phyloP scores from a whole-genome alignment of 2,888 invertebrate species.

The Panzeria rudis region DNA sequence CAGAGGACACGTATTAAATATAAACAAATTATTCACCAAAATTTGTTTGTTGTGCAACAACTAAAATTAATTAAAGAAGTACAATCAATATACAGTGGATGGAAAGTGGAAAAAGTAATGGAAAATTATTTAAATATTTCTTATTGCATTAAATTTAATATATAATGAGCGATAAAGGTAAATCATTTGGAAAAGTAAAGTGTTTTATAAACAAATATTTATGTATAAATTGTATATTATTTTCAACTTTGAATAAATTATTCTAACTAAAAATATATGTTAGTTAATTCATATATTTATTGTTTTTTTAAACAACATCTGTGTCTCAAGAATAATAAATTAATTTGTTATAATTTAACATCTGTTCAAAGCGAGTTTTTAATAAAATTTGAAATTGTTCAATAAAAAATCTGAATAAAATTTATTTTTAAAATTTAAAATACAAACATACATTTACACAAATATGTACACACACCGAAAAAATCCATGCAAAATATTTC shows the following conservation, averaged over 20 bases:
- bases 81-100: slow-evolving; percentile 29
- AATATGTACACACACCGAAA: background rate
- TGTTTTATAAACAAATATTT: background rate
- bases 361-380: background rate
- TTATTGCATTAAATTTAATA: background rate
- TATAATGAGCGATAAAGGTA: background rate
- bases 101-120: background rate
- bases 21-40: background rate
- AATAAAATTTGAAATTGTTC: background rate
- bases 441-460: background rate
- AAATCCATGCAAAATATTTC: too few relatives aligned
- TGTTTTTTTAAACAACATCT: background rate
- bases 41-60: background rate
- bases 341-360: background rate
- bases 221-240: background rate
- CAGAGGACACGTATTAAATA: slow-evolving; percentile 16
- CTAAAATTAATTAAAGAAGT: background rate
- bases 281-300: background rate
- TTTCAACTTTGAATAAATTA: slow-evolving; percentile 1
- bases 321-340: background rate
- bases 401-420: background rate
- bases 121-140: background rate
- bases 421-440: background rate
- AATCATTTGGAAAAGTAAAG: slow-evolving; percentile 3
- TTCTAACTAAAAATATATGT: slow-evolving; percentile 12